Percentiles rank a stretch among this genome's conserved stretches.
phyloP scores from a whole-genome alignment of 2,888 invertebrate genomes.

The Agriopis leucophaearia region DNA sequence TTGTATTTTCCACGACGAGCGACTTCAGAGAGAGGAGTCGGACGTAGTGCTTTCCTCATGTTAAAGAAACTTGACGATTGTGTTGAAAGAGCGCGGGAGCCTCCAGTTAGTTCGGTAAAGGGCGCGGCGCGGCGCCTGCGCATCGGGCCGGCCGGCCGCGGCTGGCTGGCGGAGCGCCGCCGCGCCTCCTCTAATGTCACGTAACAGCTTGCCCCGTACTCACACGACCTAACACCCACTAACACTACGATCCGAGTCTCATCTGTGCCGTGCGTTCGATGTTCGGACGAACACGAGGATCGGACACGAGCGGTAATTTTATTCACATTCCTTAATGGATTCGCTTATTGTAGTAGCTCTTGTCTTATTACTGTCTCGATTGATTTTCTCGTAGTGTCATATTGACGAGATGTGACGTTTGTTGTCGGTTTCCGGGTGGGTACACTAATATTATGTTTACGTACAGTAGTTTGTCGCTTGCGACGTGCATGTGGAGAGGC shows the following conservation, averaged over 20 bases:
- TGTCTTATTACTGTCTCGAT: slow-evolving; percentile 84
- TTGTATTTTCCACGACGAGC: slow-evolving; percentile 75
- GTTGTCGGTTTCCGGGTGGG: slow-evolving; percentile 83
- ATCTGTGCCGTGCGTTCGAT: slow-evolving; percentile 64
- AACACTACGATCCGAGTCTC: slow-evolving; percentile 46
- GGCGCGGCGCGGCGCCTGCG: no score
- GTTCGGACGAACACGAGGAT: slow-evolving; percentile 77
- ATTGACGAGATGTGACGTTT: slow-evolving; percentile 62
- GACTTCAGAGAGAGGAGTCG: slow-evolving; percentile 12
- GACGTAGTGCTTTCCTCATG: slow-evolving; percentile 4
- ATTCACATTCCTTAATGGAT: slow-evolving; percentile 84
- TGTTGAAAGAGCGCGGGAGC: slow-evolving; percentile 34
- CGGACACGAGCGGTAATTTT: slow-evolving; percentile 81
- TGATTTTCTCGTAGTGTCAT: slow-evolving; percentile 83
- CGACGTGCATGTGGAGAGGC: slow-evolving; percentile 80
- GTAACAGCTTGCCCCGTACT: slow-evolving; percentile 62
- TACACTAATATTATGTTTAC: slow-evolving; percentile 85
- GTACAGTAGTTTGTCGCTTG: slow-evolving; percentile 85
- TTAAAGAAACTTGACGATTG: neutral
- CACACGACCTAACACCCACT: slow-evolving; percentile 67
- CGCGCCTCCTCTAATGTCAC: slow-evolving; percentile 30
- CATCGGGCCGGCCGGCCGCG: no score
- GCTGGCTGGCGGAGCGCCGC: slow-evolving; percentile 16
- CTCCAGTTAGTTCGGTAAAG: slow-evolving; percentile 30
- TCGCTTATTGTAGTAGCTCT: slow-evolving; percentile 85